Evolutionary conservation across 2,113 vertebrate species (phyloP), one percentile per base, ranked within the genome.

Genomic region (Brachyistius frenatus): DNA sequence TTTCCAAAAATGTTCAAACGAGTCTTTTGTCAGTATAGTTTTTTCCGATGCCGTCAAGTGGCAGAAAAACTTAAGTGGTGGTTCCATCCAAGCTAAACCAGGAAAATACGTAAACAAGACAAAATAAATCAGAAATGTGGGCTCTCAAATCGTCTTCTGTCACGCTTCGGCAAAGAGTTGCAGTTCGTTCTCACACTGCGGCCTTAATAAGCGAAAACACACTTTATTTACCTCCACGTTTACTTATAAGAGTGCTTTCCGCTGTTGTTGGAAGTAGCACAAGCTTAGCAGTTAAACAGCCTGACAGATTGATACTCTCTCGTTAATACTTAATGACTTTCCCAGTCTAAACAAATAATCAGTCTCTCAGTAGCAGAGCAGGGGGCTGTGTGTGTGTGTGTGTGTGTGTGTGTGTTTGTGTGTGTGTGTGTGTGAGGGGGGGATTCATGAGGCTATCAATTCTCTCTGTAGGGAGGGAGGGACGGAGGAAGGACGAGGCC

Each of bases 341-440:
- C 92, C 87, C 91, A 95, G 94, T 93, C 94, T 95, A 95, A 96
- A 96, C 92, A 96, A 96, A 97, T 94, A 96, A 95, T 94, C 94
- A 94, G 88, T 90, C 91, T 76, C 86, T 76, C 92, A 76, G n/a
- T 76, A 94, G 95, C 94, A 89, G 91, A 93, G 90, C 72, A 23
- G 23, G 23, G 23, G 23, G 23, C 1, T 23, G 23, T 23, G 23
- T 23, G 23, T 23, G 23, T 23, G 23, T 23, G 23, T 23, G 23
- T 23, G 23, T 23, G 23, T 23, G 23, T 23, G 23, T 23, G 23
- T 23, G 23, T 23, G 23, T 23, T 23, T 23, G 23, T 23, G 23
- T 23, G 23, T 23, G 23, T 23, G 23, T 23, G 23, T 23, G 23
- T 23, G 23, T 23, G 23, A 23, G 0, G 76, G 6, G 66, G 66